Conservation (phyloP, 1,140 invertebrate genomes). For the Scaptodrosophila lebanonensis region DNA sequence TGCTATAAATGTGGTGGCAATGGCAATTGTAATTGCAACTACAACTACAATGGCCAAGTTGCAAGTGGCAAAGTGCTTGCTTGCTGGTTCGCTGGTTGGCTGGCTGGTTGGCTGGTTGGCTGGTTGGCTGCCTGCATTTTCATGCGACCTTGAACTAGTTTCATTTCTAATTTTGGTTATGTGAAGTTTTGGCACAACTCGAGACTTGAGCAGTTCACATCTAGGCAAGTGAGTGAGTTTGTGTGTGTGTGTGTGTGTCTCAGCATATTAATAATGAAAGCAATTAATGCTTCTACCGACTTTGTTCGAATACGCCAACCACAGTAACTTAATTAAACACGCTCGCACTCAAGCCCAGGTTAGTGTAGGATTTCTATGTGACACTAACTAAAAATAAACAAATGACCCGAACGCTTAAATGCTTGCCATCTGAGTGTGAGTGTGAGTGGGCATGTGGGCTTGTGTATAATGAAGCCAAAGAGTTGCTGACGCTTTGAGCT, state of each 20-base stretch:
- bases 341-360: conserved; percentile 9
- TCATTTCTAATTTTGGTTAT: conserved; percentile 52
- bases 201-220: too few relatives aligned
- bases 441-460: too few relatives aligned
- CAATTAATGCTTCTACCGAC: conserved; percentile 34
- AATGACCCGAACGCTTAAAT: conserved; percentile 56
- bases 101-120: too few relatives aligned
- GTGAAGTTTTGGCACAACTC: conserved; percentile 9
- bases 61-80: neutral
- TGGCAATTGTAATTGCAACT: conserved; percentile 21
- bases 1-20: too few relatives aligned
- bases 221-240: conserved; percentile 32
- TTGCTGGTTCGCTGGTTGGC: too few relatives aligned
- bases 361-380: too few relatives aligned
- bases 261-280: conserved; percentile 53
- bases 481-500: too few relatives aligned
- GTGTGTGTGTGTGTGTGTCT: conserved; percentile 14
- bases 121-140: conserved; percentile 18
- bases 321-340: conserved; percentile 53
- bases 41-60: conserved; percentile 5
- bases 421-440: neutral
- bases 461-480: too few relatives aligned
- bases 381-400: conserved; percentile 71
- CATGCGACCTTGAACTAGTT: conserved; percentile 67
- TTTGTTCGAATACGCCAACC: too few relatives aligned